These are phyloP conservation scores for Aspiorhynchus laticeps DNA, from an alignment of 2,113 vertebrate species.

Conservation along the genomic window DNA sequence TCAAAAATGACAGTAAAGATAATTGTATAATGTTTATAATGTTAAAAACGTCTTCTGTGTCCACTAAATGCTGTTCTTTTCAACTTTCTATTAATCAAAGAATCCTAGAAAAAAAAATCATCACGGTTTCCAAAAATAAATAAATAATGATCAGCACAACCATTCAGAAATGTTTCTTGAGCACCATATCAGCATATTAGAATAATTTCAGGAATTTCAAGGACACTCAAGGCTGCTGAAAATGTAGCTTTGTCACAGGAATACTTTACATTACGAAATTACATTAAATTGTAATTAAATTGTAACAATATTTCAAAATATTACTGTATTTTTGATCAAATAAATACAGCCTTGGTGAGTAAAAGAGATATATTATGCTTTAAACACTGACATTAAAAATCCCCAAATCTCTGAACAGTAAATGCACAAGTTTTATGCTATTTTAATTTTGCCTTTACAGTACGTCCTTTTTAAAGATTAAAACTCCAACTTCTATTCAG, in stretches of 20 bases:
- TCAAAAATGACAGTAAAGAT: not conserved
- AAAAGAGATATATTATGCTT: not conserved
- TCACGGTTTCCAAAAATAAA: not conserved
- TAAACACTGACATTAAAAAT: not conserved
- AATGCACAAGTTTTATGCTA: not conserved
- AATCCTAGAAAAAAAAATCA: not conserved
- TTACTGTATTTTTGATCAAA: not conserved
- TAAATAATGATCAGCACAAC: not conserved
- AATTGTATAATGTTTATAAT: not conserved
- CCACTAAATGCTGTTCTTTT: not conserved
- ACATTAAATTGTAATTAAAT: not conserved
- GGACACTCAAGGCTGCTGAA: not conserved
- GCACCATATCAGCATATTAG: not conserved
- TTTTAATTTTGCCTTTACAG: not conserved
- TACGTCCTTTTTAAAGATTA: not conserved
- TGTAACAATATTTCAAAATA: not conserved
- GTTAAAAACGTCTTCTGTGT: not conserved
- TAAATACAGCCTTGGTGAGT: not conserved
- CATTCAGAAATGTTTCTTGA: not conserved
- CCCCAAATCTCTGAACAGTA: not conserved
- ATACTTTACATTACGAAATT: not conserved
- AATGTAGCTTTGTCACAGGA: not conserved
- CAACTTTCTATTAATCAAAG: not conserved
- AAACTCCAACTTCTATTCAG: not conserved
- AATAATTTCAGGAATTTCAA: not conserved